phyloP scores from a whole-genome alignment of 2,888 invertebrate genomes.

The Nomada ferruginata region DNA sequence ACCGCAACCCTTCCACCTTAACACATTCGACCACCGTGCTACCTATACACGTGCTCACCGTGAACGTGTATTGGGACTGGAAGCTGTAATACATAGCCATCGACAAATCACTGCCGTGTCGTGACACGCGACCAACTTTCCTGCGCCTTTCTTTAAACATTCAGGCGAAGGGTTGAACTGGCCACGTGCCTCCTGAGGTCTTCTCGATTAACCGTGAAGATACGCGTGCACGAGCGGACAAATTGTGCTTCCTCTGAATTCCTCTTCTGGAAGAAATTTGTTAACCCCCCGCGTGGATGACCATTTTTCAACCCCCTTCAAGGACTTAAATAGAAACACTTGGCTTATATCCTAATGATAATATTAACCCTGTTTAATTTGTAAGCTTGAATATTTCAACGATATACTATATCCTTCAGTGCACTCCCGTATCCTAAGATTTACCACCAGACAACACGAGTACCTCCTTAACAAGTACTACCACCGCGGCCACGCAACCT shows the following conservation, averaged over 20 bases:
- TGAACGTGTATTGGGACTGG: slow-evolving; percentile 36
- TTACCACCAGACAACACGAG: no score
- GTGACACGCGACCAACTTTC: slow-evolving; percentile 81
- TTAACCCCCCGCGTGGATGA: not conserved
- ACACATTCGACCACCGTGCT: slow-evolving; percentile 33
- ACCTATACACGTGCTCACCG: slow-evolving; percentile 58
- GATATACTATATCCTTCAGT: no score
- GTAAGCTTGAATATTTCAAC: no score
- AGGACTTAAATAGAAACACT: no score
- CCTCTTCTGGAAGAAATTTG: not conserved
- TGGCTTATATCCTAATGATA: no score
- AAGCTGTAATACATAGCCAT: slow-evolving; percentile 37
- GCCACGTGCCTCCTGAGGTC: slow-evolving; percentile 56
- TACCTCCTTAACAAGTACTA: no score
- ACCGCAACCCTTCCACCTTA: slow-evolving; percentile 63
- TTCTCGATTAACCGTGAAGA: slow-evolving; percentile 35
- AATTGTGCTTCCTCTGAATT: slow-evolving; percentile 3
- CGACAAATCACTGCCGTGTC: slow-evolving; percentile 78
- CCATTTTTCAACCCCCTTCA: no score
- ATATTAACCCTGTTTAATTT: no score
- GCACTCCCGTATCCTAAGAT: no score
- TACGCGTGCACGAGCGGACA: not conserved
- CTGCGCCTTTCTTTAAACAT: slow-evolving; percentile 73
- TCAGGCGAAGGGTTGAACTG: slow-evolving; percentile 56
- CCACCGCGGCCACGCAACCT: not conserved